Evolutionary conservation across 2,888 invertebrate species (phyloP).

Genomic region (Rhabditoides inermis): DNA sequence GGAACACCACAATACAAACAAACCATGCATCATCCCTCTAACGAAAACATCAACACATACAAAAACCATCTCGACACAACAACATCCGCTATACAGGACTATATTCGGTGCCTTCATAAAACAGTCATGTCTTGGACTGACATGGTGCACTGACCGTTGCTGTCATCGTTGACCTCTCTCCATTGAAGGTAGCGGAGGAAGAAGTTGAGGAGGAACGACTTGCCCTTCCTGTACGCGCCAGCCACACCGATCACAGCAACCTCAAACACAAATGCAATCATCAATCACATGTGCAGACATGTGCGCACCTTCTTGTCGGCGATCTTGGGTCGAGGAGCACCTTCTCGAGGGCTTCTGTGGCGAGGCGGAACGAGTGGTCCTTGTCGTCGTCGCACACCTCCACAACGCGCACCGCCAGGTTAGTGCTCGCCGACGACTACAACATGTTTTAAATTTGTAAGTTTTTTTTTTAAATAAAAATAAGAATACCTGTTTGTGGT

Average conservation of each 20-base stretch:
- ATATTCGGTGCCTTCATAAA: not conserved
- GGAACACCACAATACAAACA: constrained; percentile 2
- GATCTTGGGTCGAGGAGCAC: constrained; percentile 51
- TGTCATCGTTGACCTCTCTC: too few relatives aligned
- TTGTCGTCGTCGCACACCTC: constrained; percentile 23
- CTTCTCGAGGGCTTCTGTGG: constrained; percentile 54
- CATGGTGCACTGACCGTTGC: too few relatives aligned
- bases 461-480: too few relatives aligned
- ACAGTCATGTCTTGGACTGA: not conserved
- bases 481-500: too few relatives aligned
- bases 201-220: constrained; percentile 37
- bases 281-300: not conserved
- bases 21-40: constrained; percentile 2
- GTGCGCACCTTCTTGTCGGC: constrained; percentile 37
- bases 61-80: not conserved
- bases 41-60: not conserved
- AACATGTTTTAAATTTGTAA: too few relatives aligned
- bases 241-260: constrained; percentile 39
- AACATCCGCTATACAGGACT: not conserved
- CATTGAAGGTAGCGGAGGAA: constrained; percentile 36
- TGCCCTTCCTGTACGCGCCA: constrained; percentile 35
- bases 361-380: constrained; percentile 27
- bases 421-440: too few relatives aligned
- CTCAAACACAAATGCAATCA: constrained; percentile 10
- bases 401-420: constrained; percentile 28